phyloP scores from a whole-genome alignment of 2,797 vertebrate genomes.

The Tragelaphus eurycerus region DNA sequence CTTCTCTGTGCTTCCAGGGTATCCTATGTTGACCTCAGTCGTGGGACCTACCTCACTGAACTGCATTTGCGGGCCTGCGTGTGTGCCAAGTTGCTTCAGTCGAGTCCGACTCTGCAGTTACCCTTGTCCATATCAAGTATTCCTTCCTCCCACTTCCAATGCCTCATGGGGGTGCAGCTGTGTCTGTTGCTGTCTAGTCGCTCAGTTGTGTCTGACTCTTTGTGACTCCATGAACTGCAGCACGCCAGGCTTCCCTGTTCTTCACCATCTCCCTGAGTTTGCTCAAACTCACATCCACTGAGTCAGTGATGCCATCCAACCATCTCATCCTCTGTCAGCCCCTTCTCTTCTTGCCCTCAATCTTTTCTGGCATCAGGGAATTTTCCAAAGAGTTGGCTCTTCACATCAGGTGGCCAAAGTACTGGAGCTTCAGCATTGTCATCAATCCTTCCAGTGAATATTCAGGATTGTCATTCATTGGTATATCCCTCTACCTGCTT shows the following conservation, averaged over 20 bases:
- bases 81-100: neutral
- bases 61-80: neutral
- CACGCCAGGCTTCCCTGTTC: neutral
- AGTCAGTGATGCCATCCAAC: neutral
- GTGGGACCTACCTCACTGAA: neutral
- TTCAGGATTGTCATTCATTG: neutral
- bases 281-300: neutral
- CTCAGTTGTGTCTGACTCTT: neutral
- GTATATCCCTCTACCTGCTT: neutral
- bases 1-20: neutral
- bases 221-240: neutral
- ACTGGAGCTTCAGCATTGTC: neutral
- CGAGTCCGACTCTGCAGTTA: neutral
- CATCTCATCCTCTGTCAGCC: neutral
- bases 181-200: too few relatives aligned
- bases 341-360: neutral
- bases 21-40: neutral
- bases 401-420: neutral
- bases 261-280: neutral
- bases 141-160: fast-evolving
- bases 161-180: neutral
- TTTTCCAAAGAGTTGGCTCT: neutral
- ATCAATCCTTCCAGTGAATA: neutral
- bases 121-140: too few relatives aligned
- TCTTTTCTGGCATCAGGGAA: neutral